Base-by-base conservation (phyloP, 1,140 invertebrate species). In the Pteromalus puparum region DNA sequence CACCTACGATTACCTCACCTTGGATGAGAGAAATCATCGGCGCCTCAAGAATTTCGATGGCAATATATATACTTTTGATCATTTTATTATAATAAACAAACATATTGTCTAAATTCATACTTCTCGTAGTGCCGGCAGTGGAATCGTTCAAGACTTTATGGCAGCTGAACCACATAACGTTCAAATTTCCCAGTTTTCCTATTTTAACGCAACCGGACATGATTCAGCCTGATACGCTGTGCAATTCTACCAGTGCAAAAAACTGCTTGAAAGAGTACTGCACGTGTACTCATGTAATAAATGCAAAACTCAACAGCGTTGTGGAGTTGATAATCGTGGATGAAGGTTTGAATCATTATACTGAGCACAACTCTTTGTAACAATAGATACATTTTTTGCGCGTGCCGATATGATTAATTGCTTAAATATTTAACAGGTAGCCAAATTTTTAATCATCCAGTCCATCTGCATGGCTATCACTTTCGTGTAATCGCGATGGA, bases 401-500 rank as follows among this genome's bases (percentile, higher is more conserved):
- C 18, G 10, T 34, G 30, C 13, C 18, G 13, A n/a, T 24, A 5
- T 30, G 70, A 15, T 26, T 5, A 74, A 82, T 61, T 42, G 12
- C 15, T 30, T 21, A 28, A 34, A 68, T 68, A 18, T 80, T 80
- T 38, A 6, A 42, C 7, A 68, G 24, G 34, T 26, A 67, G 26
- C n/a, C 5, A 18, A 15, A 67, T 5, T 13, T n/a, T 97, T 1
- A 97, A 97, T 92, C 97, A 98, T 93, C 97, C 97, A 0, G 97
- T 98, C 85, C 97, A 98, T 90, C 91, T 98, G 76, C 97, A 98
- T 87, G 97, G 97, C 1, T 95, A 97, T 91, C 94, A 95, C 68
- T 98, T 98, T 88, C 94, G 96, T 83, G 97, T 98, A 2, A 94
- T 98, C 0, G 96, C 95, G 0, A 96, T 98, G 94, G 95, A 97